Evolutionary conservation across 1,140 invertebrate genomes (phyloP), one percentile per base, ranked within the genome.

Genomic region (Drosophila watanabei): DNA sequence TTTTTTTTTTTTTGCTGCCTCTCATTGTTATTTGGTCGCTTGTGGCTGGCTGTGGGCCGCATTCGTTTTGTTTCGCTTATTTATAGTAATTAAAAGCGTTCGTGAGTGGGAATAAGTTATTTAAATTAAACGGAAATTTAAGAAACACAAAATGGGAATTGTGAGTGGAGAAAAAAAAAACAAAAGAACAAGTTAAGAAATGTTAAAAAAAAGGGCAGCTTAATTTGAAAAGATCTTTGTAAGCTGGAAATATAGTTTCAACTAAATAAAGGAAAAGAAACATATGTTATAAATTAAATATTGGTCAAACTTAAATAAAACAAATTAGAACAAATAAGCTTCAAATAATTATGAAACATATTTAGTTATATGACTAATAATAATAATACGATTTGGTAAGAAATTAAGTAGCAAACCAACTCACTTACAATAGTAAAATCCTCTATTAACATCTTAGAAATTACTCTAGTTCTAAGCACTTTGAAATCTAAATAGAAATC

Each of bases 21-120:
- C 68, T 61, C 63, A 77, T 77, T 77, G 73, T 77, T 77, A 45
- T 66, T 76, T 65, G 52, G 45, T 43, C 49, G 49, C 49, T 62
- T 18, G 39, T 56, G 18, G 14, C 48, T 24, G 33, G 52, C 72
- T 45, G 57, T 57, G 64, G 70, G 63, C 48, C 57, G 75, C 46
- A 54, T 49, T 60, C 56, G 70, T 43, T 73, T 73, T 73, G 70
- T 73, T 71, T 71, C 52, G 37, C 41, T 60, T 73, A 73, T 78
- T 78, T 78, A 78, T 78, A 78, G 64, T 78, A 73, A 73, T 73
- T 72, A 72, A 72, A 60, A 30, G 6, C 39, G 68, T 73, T 35
- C 54, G 70, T 72, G 70, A 72, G 70, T 60, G 54, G 70, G 66
- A 72, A 73, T 71, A 72, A 52, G 28, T 72, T 51, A 52, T 76